Percentiles rank a stretch among this genome's conserved stretches.
phyloP scores from a whole-genome alignment of 2,113 vertebrate species.

The Hemichromis elongatus region DNA sequence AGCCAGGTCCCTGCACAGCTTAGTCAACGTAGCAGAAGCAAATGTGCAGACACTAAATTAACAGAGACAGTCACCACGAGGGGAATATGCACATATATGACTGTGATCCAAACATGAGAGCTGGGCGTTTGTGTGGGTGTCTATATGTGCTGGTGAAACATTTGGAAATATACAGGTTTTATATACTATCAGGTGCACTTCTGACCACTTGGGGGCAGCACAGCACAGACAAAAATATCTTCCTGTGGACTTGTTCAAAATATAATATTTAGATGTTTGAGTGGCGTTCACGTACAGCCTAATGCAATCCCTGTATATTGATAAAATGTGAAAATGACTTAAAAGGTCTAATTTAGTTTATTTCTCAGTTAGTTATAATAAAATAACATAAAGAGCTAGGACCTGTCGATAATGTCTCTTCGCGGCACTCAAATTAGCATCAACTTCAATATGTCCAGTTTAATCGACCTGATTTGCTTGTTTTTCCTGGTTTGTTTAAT shows the following conservation, averaged over 20 bases:
- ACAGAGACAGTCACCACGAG: neutral
- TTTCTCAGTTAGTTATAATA: neutral
- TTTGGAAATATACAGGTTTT: neutral
- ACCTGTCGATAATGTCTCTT: neutral
- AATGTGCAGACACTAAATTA: neutral
- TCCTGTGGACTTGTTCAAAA: neutral
- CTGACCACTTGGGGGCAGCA: conserved; percentile 10
- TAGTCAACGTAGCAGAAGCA: neutral
- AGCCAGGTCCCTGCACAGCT: neutral
- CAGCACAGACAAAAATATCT: neutral
- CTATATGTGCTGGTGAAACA: neutral
- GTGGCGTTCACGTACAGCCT: neutral
- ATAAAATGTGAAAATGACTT: neutral
- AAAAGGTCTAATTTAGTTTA: neutral
- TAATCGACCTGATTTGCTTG: accelerated
- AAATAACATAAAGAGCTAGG: neutral
- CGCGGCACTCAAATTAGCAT: neutral
- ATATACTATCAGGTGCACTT: neutral
- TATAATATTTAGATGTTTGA: neutral
- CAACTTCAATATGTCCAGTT: neutral
- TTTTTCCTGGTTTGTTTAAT: neutral
- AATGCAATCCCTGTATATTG: neutral
- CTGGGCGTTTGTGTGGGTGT: neutral
- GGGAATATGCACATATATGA: neutral
- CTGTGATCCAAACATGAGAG: neutral